A percentile compares a stretch with the other conserved stretches of the same genome.
Evolutionary conservation across 2,113 vertebrate genomes (phyloP).

Genomic region (Tragelaphus scriptus): DNA sequence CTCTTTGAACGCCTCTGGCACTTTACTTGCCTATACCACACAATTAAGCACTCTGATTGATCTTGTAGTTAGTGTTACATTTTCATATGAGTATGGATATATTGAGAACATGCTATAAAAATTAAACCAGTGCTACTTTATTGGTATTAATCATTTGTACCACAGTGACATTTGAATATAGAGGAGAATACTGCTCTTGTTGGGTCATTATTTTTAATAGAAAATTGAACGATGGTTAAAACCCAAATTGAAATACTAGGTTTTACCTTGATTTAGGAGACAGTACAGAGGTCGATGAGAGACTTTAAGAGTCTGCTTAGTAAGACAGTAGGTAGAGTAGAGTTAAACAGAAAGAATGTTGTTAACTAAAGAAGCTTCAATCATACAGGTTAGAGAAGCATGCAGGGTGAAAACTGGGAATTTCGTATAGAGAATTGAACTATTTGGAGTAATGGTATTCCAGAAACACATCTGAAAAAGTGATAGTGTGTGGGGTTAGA

Average conservation of each 20-base stretch:
- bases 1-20: not conserved
- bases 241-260: not conserved
- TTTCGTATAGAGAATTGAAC: not conserved
- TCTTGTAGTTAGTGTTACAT: not conserved
- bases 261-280: not conserved
- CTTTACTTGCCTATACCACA: not conserved
- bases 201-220: not conserved
- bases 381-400: not conserved
- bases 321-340: not conserved
- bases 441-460: conserved; percentile 7
- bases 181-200: not conserved
- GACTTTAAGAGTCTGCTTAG: not conserved
- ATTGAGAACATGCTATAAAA: not conserved
- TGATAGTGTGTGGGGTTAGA: not conserved
- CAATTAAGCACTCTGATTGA: not conserved
- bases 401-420: not conserved
- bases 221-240: conserved; percentile 9
- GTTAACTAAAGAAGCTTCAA: not conserved
- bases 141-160: not conserved
- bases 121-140: not conserved
- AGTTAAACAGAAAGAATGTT: not conserved
- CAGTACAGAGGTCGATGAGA: not conserved
- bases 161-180: not conserved
- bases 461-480: not conserved
- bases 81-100: not conserved